Evolutionary conservation across 2,888 invertebrate genomes (phyloP), one percentile per base, ranked within the genome.

Genomic region (Anthrax anthrax): DNA sequence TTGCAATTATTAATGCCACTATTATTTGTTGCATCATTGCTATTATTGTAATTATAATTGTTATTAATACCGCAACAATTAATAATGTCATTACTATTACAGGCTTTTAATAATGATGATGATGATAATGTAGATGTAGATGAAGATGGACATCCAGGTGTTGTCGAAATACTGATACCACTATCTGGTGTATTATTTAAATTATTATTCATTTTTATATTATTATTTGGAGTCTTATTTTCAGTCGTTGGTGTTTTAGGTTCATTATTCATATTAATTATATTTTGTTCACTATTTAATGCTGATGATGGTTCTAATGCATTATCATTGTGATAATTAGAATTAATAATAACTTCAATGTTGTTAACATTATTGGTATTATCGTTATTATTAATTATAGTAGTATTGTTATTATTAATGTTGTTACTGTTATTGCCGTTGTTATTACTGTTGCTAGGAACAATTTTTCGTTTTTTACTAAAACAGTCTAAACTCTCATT

Each of bases 151-250:
- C 47, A 47, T 27, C 49, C 49, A n/a, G 42, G 38, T 19, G 37
- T 42, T n/a, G 51, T 40, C 2, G 16, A 19, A 29, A 34, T 42
- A 50, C 57, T 58, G 37, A 61, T 58, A 27, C 62, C 62, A 49
- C 61, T 62, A 44, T 62, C 61, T 2, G 62, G 60, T 5, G 61
- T 60, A 44, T 54, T 54, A 29, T 39, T 52, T 39, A 42, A 40
- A 41, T 41, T 52, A 27, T 53, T 42, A 43, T 52, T 45, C 41
- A 48, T 40, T 8, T 43, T 42, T 23, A 50, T 47, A 38, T 42
- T 37, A 34, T 50, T 42, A 38, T 50, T 52, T 18, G 52, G 50
- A 9, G 51, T 51, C 27, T 47, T 47, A 29, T 39, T 29, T 42
- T 51, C 51, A 37, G 39, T 38, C 18, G 41, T 29, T 13, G 43